A percentile compares a stretch with the other conserved stretches of the same genome.
These are phyloP conservation scores for Bubo bubo DNA, from an alignment of 2,113 vertebrate species.

Conservation along the genomic window DNA sequence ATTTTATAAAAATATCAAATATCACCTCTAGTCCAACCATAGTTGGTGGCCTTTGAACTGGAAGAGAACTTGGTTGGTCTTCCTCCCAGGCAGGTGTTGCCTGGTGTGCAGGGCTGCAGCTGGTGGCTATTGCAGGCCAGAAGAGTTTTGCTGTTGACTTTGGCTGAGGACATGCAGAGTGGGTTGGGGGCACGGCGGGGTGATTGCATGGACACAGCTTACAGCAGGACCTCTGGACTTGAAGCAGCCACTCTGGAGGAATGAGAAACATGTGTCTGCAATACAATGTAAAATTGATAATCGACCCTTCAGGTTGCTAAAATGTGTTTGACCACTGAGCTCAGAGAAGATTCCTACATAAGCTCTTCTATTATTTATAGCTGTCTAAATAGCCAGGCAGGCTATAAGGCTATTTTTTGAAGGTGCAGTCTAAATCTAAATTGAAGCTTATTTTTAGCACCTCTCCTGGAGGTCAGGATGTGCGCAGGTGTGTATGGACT, in stretches of 20 bases:
- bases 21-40: too few species aligned
- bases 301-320: not conserved
- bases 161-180: not conserved
- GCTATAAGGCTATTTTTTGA: not conserved
- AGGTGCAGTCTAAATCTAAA: not conserved
- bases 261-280: not conserved
- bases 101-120: too few species aligned
- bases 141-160: not conserved
- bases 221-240: not conserved
- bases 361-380: not conserved
- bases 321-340: not conserved
- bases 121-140: not conserved
- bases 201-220: not conserved
- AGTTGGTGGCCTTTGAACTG: not conserved
- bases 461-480: not conserved
- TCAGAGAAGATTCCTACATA: not conserved
- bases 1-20: not conserved
- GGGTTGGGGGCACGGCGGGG: fast-evolving
- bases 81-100: not conserved
- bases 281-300: not conserved
- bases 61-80: not conserved
- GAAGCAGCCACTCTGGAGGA: not conserved
- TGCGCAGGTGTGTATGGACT: not conserved
- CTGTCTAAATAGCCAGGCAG: not conserved
- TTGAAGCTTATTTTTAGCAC: not conserved